A percentile compares a stretch with the other conserved stretches of the same genome.
These are phyloP conservation scores for Paralichthys olivaceus DNA, from an alignment of 2,113 vertebrate species.

Conservation along the genomic window DNA sequence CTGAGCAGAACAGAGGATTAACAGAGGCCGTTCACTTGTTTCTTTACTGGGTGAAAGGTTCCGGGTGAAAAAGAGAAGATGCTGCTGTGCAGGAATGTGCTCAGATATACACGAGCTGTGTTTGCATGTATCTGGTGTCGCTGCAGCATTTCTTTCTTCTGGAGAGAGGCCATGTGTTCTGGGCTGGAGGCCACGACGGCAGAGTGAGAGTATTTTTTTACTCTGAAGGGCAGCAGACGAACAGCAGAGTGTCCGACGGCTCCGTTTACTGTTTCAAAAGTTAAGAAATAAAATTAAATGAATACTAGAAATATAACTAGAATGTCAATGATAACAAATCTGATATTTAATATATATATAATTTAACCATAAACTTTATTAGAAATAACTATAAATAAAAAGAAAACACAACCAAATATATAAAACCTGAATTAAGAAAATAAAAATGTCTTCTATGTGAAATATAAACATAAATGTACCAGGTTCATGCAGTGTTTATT, in stretches of 20 bases:
- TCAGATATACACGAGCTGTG: background rate
- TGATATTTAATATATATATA: too few relatives aligned
- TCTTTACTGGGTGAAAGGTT: slow-evolving; percentile 19
- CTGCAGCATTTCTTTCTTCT: background rate
- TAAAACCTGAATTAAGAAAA: too few relatives aligned
- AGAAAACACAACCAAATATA: too few relatives aligned
- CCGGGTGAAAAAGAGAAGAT: background rate
- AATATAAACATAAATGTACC: too few relatives aligned
- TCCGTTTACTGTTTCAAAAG: background rate
- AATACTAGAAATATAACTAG: too few relatives aligned
- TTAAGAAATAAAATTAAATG: too few relatives aligned
- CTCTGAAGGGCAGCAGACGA: background rate
- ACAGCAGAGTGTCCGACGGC: background rate
- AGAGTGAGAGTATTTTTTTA: background rate
- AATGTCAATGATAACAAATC: too few relatives aligned
- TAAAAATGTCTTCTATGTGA: too few relatives aligned
- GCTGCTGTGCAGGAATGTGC: slow-evolving; percentile 15
- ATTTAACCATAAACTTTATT: too few relatives aligned
- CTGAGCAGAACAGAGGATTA: slow-evolving; percentile 20
- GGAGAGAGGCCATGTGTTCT: slow-evolving; percentile 6
- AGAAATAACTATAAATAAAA: too few relatives aligned
- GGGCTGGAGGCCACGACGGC: slow-evolving; percentile 14
- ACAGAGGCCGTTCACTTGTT: slow-evolving; percentile 26
- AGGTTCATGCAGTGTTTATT: too few relatives aligned
- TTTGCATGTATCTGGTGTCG: slow-evolving; percentile 24